phyloP scores from a whole-genome alignment of 1,140 invertebrate genomes.

The Epicauta chinensis region DNA sequence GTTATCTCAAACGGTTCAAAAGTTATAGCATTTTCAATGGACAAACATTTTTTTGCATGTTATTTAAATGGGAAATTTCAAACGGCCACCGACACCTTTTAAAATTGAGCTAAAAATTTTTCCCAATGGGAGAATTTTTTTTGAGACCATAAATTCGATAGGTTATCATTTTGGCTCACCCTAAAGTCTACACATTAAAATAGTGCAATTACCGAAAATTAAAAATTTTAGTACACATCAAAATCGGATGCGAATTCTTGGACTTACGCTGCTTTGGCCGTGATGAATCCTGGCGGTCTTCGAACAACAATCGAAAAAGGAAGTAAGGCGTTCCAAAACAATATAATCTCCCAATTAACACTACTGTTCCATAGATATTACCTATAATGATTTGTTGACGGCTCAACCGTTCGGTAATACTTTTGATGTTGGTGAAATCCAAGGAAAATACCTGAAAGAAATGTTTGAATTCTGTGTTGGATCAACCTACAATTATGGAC shows the following conservation, averaged over 20 bases:
- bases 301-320: slow-evolving; percentile 51
- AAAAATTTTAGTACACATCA: slow-evolving; percentile 40
- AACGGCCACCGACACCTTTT: no score
- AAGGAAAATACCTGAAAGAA: slow-evolving; percentile 46
- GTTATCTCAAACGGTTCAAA: no score
- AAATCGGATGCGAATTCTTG: slow-evolving; percentile 46
- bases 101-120: no score
- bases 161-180: no score
- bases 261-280: slow-evolving; percentile 61
- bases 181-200: no score
- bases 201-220: no score
- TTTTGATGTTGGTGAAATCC: slow-evolving; percentile 47
- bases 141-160: no score
- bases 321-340: slow-evolving; percentile 37
- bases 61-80: no score
- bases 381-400: slow-evolving; percentile 48
- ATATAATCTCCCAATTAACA: neutral
- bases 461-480: slow-evolving; percentile 44
- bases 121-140: no score
- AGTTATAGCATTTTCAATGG: no score
- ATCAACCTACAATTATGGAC: slow-evolving; percentile 31
- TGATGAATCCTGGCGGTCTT: slow-evolving; percentile 66
- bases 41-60: no score
- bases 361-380: slow-evolving; percentile 36
- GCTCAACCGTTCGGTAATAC: slow-evolving; percentile 52